Evolutionary conservation across 2,797 vertebrate genomes (phyloP).

Genomic region (Psittacula echo): DNA sequence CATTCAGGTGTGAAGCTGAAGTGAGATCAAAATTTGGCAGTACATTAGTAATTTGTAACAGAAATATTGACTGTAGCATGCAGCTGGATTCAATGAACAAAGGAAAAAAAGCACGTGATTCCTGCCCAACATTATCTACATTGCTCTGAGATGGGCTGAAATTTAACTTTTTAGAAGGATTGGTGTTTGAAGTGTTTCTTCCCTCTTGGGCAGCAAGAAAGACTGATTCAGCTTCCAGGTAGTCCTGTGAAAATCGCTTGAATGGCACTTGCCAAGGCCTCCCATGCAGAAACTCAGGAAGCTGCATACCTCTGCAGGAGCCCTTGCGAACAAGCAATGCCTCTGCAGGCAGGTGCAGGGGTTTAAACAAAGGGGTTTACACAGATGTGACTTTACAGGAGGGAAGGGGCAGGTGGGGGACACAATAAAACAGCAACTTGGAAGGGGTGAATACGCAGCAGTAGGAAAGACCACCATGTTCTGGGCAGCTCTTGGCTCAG

Average conservation of each 20-base stretch:
- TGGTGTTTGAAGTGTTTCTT: background rate
- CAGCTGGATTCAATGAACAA: background rate
- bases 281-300: background rate
- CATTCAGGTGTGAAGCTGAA: conserved; percentile 3
- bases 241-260: conserved; percentile 1
- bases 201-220: background rate
- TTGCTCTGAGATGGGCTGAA: background rate
- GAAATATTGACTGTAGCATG: background rate
- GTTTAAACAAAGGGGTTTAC: background rate
- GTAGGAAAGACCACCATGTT: background rate
- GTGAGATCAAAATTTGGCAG: background rate
- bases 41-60: background rate
- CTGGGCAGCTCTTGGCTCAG: background rate
- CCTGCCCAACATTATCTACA: background rate
- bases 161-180: background rate
- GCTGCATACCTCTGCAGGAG: background rate
- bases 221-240: background rate
- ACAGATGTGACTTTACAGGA: background rate
- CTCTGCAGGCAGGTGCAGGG: background rate
- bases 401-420: background rate
- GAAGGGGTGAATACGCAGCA: background rate
- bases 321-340: accelerated
- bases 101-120: background rate
- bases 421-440: background rate
- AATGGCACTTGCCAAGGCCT: background rate